Evolutionary conservation across 2,113 vertebrate genomes (phyloP).

Genomic region (Petaurus breviceps): DNA sequence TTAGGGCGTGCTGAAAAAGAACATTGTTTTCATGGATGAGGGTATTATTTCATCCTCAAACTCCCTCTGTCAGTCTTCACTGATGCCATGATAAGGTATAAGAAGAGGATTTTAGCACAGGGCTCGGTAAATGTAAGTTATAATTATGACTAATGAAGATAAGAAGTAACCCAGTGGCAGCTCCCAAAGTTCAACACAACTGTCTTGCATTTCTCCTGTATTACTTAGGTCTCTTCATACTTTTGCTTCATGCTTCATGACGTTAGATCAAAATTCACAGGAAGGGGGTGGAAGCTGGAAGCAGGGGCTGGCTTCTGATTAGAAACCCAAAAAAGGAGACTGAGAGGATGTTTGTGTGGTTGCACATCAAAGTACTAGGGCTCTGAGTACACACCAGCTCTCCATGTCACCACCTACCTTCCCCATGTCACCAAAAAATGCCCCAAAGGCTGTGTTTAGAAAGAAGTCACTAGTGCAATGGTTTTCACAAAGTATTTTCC

Average conservation of each 20-base stretch:
- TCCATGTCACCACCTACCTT: neutral
- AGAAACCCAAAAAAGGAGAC: neutral
- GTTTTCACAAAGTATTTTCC: neutral
- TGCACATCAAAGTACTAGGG: neutral
- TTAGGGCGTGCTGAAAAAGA: neutral
- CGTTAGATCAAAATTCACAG: constrained; percentile 27
- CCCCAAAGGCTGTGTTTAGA: neutral
- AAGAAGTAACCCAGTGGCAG: constrained; percentile 14
- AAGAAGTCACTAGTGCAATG: neutral
- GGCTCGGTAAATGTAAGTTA: neutral
- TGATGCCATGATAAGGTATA: neutral
- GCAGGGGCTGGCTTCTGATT: neutral
- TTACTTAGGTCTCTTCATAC: neutral
- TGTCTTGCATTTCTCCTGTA: constrained; percentile 1
- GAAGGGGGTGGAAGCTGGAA: neutral
- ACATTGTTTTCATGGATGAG: neutral
- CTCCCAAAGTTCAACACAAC: neutral
- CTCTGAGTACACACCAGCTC: neutral
- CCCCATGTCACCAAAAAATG: neutral
- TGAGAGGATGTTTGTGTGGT: neutral
- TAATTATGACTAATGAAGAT: neutral
- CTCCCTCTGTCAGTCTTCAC: neutral
- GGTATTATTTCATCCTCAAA: neutral
- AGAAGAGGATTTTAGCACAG: neutral
- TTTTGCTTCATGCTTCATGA: neutral